Percentiles rank a stretch among this genome's conserved stretches.
phyloP scores from a whole-genome alignment of 2,797 vertebrate genomes.

The Cyclopterus lumpus region DNA sequence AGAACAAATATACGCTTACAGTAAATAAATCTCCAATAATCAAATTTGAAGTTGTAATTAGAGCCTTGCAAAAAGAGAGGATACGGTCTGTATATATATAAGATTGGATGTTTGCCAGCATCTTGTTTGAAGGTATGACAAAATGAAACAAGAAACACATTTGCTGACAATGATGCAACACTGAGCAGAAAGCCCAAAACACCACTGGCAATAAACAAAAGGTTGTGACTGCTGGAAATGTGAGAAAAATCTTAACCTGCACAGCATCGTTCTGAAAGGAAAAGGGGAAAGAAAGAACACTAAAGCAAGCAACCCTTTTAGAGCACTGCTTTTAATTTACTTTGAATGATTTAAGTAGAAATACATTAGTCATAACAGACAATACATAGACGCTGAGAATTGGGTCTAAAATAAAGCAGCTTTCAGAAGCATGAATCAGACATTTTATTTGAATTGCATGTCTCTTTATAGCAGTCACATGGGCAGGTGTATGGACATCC shows the following conservation, averaged over 20 bases:
- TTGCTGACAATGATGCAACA: conserved; percentile 7
- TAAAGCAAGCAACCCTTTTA: conserved; percentile 10
- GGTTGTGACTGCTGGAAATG: conserved; percentile 26
- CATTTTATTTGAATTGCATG: conserved; percentile 7
- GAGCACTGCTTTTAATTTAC: conserved; percentile 27
- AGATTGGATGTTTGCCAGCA: conserved; percentile 28
- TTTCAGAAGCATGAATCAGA: conserved; percentile 5
- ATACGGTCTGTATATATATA: conserved; percentile 37
- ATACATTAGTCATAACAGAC: conserved; percentile 29
- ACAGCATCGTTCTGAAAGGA: background rate
- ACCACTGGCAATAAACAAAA: conserved; percentile 14
- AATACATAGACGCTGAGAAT: conserved; percentile 15
- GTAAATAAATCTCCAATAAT: conserved; percentile 74
- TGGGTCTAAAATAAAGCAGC: conserved; percentile 8
- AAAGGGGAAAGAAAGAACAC: background rate
- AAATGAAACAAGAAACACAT: conserved; percentile 15
- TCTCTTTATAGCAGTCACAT: conserved; percentile 19
- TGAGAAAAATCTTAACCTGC: conserved; percentile 7
- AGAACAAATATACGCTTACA: conserved; percentile 58
- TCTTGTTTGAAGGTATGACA: conserved; percentile 10
- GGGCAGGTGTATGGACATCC: conserved; percentile 6
- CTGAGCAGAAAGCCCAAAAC: conserved; percentile 12
- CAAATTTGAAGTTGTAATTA: conserved; percentile 59
- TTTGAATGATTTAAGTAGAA: conserved; percentile 23
- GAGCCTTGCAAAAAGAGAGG: conserved; percentile 41